These are phyloP conservation scores for Trinectes maculatus DNA, from an alignment of 2,113 vertebrate species.

Conservation along the genomic window DNA sequence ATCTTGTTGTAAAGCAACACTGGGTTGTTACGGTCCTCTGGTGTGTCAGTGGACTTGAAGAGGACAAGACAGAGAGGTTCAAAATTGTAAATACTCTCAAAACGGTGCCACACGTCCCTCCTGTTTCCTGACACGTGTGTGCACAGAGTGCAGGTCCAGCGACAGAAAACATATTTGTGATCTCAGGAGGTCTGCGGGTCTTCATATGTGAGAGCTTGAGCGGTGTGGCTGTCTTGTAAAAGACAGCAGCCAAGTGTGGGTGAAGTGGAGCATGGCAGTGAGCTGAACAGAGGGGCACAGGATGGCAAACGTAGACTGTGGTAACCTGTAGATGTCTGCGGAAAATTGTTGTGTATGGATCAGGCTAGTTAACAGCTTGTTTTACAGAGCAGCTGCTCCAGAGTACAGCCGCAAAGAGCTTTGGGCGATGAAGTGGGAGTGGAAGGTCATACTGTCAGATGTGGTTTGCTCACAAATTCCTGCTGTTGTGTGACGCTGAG, in stretches of 20 bases:
- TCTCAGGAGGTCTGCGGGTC: conserved; percentile 36
- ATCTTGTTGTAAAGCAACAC: conserved; percentile 94
- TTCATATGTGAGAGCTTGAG: conserved; percentile 67
- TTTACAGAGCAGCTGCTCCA: conserved; percentile 34
- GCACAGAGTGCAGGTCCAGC: conserved; percentile 40
- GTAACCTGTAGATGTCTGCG: conserved; percentile 45
- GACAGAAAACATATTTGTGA: conserved; percentile 53
- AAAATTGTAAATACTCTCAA: conserved; percentile 46
- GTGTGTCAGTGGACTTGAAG: conserved; percentile 87
- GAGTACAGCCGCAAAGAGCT: conserved; percentile 12
- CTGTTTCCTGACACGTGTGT: conserved; percentile 39
- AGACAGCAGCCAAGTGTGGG: conserved; percentile 45
- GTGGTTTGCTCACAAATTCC: conserved; percentile 14
- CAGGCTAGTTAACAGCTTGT: conserved; percentile 38
- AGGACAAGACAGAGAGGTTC: conserved; percentile 26
- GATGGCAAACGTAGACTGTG: conserved; percentile 43
- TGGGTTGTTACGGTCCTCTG: conserved; percentile 92
- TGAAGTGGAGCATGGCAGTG: conserved; percentile 45
- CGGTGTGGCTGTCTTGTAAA: conserved; percentile 60
- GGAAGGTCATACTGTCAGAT: conserved; percentile 6
- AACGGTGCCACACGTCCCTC: conserved; percentile 10
- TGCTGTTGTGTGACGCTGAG: conserved; percentile 9
- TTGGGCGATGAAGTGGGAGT: conserved; percentile 10
- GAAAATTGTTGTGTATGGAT: conserved; percentile 19
- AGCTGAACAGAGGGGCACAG: conserved; percentile 22